These are phyloP conservation scores for Leucoraja ocellata DNA, from an alignment of 2,797 vertebrate species.

Conservation along the genomic window DNA sequence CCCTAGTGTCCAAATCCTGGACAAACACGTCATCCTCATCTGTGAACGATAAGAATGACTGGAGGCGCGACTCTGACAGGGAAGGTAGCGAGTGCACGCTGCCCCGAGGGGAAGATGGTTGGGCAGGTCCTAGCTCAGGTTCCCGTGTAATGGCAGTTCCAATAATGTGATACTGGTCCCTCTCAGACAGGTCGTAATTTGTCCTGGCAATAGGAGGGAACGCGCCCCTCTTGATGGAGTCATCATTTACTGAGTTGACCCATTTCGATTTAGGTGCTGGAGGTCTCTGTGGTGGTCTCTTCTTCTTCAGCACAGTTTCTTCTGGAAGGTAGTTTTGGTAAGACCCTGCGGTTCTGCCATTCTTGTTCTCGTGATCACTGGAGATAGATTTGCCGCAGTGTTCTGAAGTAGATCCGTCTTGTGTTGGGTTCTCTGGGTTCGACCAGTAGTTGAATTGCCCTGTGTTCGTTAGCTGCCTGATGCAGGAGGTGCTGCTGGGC, in stretches of 20 bases:
- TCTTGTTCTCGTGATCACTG: not conserved
- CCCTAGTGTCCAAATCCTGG: conserved; percentile 41
- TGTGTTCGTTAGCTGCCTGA: conserved; percentile 42
- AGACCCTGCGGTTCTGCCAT: not conserved
- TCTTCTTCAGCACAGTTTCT: conserved; percentile 37
- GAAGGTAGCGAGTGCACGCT: conserved; percentile 56
- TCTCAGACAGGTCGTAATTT: not conserved
- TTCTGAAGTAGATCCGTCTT: not conserved
- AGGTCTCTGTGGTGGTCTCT: conserved; percentile 43
- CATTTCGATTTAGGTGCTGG: conserved; percentile 43
- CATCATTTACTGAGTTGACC: conserved; percentile 43
- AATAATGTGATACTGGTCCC: not conserved
- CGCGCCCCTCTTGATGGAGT: not conserved
- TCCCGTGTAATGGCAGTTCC: conserved; percentile 52
- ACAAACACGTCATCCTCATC: conserved; percentile 73
- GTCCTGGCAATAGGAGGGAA: not conserved
- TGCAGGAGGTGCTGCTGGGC: conserved; percentile 45
- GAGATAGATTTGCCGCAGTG: not conserved
- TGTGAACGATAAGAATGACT: conserved; percentile 41
- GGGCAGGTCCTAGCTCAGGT: conserved; percentile 45
- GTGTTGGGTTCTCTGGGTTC: not conserved
- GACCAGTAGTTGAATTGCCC: not conserved
- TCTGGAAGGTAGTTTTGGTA: conserved; percentile 3
- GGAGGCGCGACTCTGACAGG: conserved; percentile 71
- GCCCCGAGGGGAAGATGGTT: conserved; percentile 37